These are phyloP conservation scores for Fulica atra DNA, from an alignment of 2,113 vertebrate species.

Conservation along the genomic window DNA sequence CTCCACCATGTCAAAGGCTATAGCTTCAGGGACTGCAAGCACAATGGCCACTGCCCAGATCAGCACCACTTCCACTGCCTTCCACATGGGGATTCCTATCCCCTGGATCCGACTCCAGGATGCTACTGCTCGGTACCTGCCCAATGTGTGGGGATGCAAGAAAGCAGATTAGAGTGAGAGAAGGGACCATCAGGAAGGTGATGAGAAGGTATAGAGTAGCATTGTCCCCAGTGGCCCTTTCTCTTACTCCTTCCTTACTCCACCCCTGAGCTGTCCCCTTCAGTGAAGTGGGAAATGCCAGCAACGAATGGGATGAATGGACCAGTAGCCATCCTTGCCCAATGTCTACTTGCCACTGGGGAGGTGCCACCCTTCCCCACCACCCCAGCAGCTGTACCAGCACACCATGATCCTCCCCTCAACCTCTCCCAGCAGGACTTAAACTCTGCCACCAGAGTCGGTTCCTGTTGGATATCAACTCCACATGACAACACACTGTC, in stretches of 20 bases:
- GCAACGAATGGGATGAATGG: neutral
- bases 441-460: neutral
- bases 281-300: neutral
- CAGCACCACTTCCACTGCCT: slow-evolving; percentile 83
- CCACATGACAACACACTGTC: neutral
- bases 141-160: rapidly evolving
- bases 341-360: rapidly evolving
- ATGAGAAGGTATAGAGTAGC: neutral
- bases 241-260: neutral
- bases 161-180: neutral
- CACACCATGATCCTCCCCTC: neutral
- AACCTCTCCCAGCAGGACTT: neutral
- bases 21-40: slow-evolving; percentile 85
- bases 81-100: slow-evolving; percentile 91
- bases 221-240: neutral
- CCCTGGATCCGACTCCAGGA: slow-evolving; percentile 93
- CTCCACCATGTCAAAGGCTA: slow-evolving; percentile 87
- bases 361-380: neutral
- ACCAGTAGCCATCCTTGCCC: neutral
- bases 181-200: neutral
- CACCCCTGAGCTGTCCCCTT: neutral
- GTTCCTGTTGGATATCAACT: neutral
- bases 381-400: neutral
- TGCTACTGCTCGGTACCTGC: slow-evolving; percentile 88
- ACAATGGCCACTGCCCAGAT: slow-evolving; percentile 87